Percentiles rank a stretch among this genome's conserved stretches.
Conservation (phyloP, 2,113 vertebrate species). For the Excalfactoria chinensis region DNA sequence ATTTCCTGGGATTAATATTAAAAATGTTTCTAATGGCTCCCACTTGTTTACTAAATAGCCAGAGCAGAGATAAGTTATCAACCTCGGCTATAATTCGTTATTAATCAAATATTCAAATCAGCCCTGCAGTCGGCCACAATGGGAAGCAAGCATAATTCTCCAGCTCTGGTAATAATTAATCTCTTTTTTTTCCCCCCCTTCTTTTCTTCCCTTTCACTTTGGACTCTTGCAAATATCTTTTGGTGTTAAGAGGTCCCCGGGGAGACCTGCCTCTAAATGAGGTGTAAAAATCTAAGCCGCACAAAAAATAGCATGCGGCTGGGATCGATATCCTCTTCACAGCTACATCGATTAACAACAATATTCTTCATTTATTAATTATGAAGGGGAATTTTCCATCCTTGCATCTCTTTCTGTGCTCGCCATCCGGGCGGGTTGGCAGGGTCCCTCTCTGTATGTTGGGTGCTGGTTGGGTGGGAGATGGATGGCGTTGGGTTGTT, state of each 20-base stretch:
- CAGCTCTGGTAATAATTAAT: constrained; percentile 62
- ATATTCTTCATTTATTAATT: constrained; percentile 90
- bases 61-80: constrained; percentile 52
- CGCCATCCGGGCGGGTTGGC: neutral
- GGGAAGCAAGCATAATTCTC: constrained; percentile 41
- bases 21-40: constrained; percentile 37
- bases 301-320: constrained; percentile 72
- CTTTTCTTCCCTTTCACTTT: constrained; percentile 31
- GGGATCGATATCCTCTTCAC: constrained; percentile 82
- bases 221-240: constrained; percentile 76
- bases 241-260: constrained; percentile 81
- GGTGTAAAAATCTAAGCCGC: constrained; percentile 83
- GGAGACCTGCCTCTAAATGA: constrained; percentile 82
- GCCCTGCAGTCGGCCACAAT: constrained; percentile 20
- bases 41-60: constrained; percentile 63
- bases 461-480: accelerated
- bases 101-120: constrained; percentile 84
- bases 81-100: constrained; percentile 60
- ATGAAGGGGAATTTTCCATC: constrained; percentile 82
- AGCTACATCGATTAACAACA: constrained; percentile 84
- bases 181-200: neutral
- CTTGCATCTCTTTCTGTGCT: constrained; percentile 60
- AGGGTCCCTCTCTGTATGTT: neutral
- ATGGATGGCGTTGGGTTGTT: neutral
- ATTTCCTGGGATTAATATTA: constrained; percentile 61